Base-by-base conservation (phyloP, 2,797 vertebrate species). In the Cetoscarus ocellatus region DNA sequence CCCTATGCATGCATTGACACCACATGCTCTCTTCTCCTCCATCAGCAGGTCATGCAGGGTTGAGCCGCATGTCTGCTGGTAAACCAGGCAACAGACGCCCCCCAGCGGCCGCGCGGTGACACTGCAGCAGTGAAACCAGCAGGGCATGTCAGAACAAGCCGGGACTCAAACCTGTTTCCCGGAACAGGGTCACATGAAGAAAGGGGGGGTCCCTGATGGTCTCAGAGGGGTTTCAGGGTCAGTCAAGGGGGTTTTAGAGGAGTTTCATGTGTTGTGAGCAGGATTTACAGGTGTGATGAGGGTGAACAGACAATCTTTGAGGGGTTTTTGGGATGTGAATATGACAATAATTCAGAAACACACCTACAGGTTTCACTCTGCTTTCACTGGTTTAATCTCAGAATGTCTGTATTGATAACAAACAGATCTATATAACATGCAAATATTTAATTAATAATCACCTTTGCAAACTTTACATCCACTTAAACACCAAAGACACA, bases 71-170 rank as follows among this genome's bases (percentile, higher is more conserved):
- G 17, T 3, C 13, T 45, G 45, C 61, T 40, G 5, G 10, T 0
- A 17, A 45, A 36, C 7, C 56, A 1, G 53, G 70, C 34, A 19
- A 55, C 13, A 13, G 65, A 13, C 73, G 70, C 86, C 86, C 68
- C 62, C 61, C 15, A 10, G 67, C 27, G 85, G 75, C 35, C 11
- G 0, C 1, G 8, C 3, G 3, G 4, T 2, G 55, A 1, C 38
- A 1, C 47, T 47, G 60, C 73, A 77, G 63, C 38, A 3, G 14
- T 13, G 71, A 38, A 71, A 68, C 50, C 60, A 10, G 34, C 43
- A 35, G 68, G 34, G 57, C 73, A 61, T 14, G 81, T 61, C 8
- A 7, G 40, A 8, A 40, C 73, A 62, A 0, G 65, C 12, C 39
- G 8, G 17, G 45, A n/a, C 47, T 17, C 55, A 49, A 18, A 61